Conservation (phyloP, 2,888 invertebrate species). For the Microctonus brassicae region DNA sequence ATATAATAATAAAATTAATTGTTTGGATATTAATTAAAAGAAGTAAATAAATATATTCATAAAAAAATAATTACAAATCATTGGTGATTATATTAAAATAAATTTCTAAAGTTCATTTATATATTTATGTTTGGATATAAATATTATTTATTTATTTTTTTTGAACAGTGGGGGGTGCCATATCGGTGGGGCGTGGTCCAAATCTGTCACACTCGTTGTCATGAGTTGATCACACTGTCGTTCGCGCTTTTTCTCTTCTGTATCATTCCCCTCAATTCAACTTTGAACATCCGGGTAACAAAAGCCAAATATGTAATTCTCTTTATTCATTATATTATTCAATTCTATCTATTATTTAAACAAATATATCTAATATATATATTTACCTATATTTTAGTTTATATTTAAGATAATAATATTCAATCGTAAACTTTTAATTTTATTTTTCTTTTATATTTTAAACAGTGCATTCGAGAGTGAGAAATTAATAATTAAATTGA, state of each 20-base stretch:
- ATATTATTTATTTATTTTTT: neutral
- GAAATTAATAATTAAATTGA: neutral
- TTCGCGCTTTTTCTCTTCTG: neutral
- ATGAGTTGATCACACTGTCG: constrained; percentile 53
- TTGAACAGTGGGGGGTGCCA: constrained; percentile 60
- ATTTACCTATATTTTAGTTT: neutral
- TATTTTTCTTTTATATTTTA: neutral
- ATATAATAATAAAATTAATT: neutral
- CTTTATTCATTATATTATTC: no score
- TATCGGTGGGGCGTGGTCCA: constrained; percentile 69
- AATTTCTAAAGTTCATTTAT: no score
- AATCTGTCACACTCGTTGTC: constrained; percentile 68
- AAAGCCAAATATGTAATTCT: neutral
- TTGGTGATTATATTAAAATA: no score
- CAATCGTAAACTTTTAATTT: no score
- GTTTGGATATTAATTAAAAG: no score
- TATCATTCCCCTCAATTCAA: neutral
- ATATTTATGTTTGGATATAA: neutral
- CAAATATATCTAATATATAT: no score
- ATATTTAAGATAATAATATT: neutral
- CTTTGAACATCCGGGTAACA: neutral
- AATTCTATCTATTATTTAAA: no score
- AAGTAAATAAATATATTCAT: no score
- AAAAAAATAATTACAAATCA: no score
- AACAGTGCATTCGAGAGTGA: neutral